These are phyloP conservation scores for Lepidocyrtinus sp. DNA, from an alignment of 2,888 invertebrate genomes.

Conservation along the genomic window DNA sequence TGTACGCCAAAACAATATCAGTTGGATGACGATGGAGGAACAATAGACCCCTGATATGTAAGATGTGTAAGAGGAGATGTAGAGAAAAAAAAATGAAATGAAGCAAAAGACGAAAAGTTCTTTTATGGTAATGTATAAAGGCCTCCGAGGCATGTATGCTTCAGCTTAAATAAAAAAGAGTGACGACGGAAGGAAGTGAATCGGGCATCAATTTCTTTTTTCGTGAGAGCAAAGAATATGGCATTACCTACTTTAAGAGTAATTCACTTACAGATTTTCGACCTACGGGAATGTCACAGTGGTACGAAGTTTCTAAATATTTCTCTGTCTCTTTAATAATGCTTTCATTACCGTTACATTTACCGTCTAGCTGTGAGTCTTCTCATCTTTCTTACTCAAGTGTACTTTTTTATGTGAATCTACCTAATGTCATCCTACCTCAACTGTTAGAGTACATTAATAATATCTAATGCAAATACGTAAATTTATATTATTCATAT, in stretches of 20 bases:
- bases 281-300: background rate
- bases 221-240: background rate
- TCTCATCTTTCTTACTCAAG: no score
- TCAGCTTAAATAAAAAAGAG: background rate
- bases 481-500: no score
- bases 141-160: background rate
- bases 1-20: constrained; percentile 30
- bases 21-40: background rate
- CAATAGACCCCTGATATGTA: no score
- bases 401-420: no score
- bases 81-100: constrained; percentile 20
- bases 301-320: background rate
- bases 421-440: no score
- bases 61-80: background rate
- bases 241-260: background rate
- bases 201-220: background rate
- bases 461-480: no score
- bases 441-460: no score
- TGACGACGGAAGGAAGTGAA: background rate
- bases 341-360: constrained; percentile 38
- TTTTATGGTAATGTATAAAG: constrained; percentile 10
- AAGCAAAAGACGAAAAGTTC: constrained; percentile 3
- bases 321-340: constrained; percentile 26
- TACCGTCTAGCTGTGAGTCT: no score
- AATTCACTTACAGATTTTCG: background rate